Evolutionary conservation across 2,888 invertebrate species (phyloP).

Genomic region (Cabera pusaria): DNA sequence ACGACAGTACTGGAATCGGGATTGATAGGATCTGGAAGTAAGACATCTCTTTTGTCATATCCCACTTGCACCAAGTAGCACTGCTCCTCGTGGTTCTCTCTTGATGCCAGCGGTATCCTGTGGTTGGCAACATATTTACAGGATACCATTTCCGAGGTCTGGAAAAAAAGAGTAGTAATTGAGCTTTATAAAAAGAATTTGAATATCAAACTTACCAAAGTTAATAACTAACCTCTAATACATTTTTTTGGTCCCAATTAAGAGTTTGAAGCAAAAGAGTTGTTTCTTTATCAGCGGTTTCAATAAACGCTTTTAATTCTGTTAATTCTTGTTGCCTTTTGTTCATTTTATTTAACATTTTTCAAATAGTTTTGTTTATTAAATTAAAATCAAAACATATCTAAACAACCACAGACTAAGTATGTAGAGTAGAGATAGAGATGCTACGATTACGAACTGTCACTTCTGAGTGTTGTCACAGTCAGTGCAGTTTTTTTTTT

Average conservation of each 20-base stretch:
- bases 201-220: constrained; percentile 2
- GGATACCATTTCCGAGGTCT: constrained; percentile 42
- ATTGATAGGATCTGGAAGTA: constrained; percentile 60
- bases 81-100: constrained; percentile 47
- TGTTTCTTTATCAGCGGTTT: constrained; percentile 57
- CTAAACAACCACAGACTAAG: too few species aligned
- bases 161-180: constrained; percentile 29
- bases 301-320: constrained; percentile 47
- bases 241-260: constrained; percentile 62
- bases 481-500: too few species aligned
- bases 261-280: constrained; percentile 64
- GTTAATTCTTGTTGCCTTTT: constrained; percentile 47
- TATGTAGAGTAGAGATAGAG: too few species aligned
- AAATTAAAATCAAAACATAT: too few species aligned
- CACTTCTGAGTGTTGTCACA: too few species aligned
- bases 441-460: too few species aligned
- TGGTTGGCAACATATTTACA: constrained; percentile 58
- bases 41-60: constrained; percentile 46
- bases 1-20: constrained; percentile 46
- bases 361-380: too few species aligned
- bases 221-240: constrained; percentile 50
- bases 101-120: constrained; percentile 43
- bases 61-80: constrained; percentile 53
- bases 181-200: too few species aligned
- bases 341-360: constrained; percentile 39